Percentiles rank a stretch among this genome's conserved stretches.
Evolutionary conservation across 1,140 invertebrate genomes (phyloP).

Genomic region (Eufriesea mexicana): DNA sequence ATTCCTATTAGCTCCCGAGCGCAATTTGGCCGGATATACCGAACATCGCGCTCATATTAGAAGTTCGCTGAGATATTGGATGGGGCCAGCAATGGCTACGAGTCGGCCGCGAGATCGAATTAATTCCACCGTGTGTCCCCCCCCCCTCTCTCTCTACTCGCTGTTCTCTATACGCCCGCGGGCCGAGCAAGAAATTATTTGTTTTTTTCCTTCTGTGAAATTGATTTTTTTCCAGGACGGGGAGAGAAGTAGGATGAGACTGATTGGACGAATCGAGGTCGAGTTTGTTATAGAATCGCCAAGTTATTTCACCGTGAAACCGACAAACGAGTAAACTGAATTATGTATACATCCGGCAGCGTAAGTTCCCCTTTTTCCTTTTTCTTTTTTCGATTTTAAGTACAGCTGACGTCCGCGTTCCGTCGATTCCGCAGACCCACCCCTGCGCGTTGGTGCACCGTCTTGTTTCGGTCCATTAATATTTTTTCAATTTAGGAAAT

Average conservation of each 20-base stretch:
- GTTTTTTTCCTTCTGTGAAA: background rate
- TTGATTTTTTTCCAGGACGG: background rate
- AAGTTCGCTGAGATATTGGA: slow-evolving; percentile 77
- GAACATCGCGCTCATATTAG: slow-evolving; percentile 77
- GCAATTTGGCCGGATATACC: slow-evolving; percentile 78
- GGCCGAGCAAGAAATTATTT: background rate
- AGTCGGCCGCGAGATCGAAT: slow-evolving; percentile 48
- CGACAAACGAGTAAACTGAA: background rate
- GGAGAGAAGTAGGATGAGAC: background rate
- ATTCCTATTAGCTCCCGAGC: slow-evolving; percentile 80
- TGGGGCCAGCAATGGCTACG: slow-evolving; percentile 64
- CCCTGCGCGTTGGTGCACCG: background rate
- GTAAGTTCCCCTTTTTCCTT: background rate
- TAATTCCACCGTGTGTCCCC: background rate
- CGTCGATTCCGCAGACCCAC: too few relatives aligned
- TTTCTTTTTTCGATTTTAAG: too few relatives aligned
- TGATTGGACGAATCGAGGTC: background rate
- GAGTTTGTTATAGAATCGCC: background rate
- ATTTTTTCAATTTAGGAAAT: slow-evolving; percentile 27
- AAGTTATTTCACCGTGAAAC: background rate
- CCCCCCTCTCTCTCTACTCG: background rate
- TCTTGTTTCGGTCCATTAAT: background rate
- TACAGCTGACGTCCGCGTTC: background rate
- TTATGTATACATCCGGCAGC: background rate
- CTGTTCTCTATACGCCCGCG: background rate